Evolutionary conservation across 2,888 invertebrate genomes (phyloP).

Genomic region (Acleris literana): DNA sequence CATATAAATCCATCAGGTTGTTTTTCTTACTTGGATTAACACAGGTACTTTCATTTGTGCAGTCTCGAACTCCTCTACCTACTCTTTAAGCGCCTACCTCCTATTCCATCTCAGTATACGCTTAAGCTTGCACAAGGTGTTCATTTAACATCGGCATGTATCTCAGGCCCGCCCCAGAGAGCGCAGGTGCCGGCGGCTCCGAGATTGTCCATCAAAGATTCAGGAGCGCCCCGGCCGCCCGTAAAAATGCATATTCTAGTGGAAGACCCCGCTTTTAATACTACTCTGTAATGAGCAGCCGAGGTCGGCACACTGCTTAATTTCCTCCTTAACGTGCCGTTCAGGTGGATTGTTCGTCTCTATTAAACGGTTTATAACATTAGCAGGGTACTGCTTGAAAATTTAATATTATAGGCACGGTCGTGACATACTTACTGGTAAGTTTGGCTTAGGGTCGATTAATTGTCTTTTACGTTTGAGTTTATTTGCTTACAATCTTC

Average conservation of each 20-base stretch:
- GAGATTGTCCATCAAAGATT: constrained; percentile 81
- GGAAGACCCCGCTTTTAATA: constrained; percentile 78
- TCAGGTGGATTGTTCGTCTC: constrained; percentile 66
- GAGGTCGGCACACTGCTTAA: constrained; percentile 77
- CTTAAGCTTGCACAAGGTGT: neutral
- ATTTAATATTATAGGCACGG: constrained; percentile 42
- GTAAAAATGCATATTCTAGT: constrained; percentile 83
- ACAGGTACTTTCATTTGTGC: too few relatives aligned
- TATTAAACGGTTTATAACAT: constrained; percentile 67
- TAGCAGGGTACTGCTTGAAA: constrained; percentile 54
- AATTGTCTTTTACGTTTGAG: neutral
- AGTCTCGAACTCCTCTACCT: too few relatives aligned
- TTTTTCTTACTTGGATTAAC: too few relatives aligned
- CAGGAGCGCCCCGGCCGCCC: constrained; percentile 69
- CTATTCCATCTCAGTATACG: too few relatives aligned
- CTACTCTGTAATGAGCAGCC: constrained; percentile 71
- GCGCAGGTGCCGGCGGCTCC: constrained; percentile 45
- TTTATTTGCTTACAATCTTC: too few relatives aligned
- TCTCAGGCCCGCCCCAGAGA: constrained; percentile 48
- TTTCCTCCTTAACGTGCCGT: constrained; percentile 72
- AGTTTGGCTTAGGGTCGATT: neutral
- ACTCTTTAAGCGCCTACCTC: too few relatives aligned
- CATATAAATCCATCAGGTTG: too few relatives aligned
- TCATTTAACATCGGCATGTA: constrained; percentile 10
- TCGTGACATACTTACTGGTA: constrained; percentile 35